Evolutionary conservation across 2,113 vertebrate genomes (phyloP), one percentile per base, ranked within the genome.

Genomic region (Pterophyllum scalare): DNA sequence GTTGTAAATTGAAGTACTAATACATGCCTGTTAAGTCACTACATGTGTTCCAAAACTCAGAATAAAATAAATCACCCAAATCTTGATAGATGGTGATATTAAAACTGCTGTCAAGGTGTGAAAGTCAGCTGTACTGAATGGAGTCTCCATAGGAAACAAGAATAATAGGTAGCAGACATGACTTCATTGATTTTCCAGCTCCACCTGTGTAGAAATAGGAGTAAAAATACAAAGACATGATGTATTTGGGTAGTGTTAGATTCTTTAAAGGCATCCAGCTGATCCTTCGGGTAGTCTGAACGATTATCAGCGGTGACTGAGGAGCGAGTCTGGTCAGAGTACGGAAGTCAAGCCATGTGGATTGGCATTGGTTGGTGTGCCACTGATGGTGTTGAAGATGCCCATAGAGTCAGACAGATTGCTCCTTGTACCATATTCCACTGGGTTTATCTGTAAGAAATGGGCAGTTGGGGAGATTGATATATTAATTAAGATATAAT

Each of bases 381-480:
- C 97, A 3, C 98, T 99, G 94, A 99, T 99, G 94, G 97, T 97
- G 1, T 97, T 98, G 95, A 99, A 99, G 94, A 99, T 98, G 86
- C 98, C 97, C 84, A 98, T 89, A 0, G 98, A 99, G 84, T 98
- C 97, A 1, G 97, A 97, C 80, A 98, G 95, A 24, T 96, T 82
- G 14, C 93, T 95, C 94, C 97, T 97, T 40, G 88, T 12, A 12
- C 94, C 91, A 20, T 97, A 97, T 43, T 98, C 97, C 88, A 97
- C 95, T 0, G 96, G 92, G 80, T 92, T 95, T 75, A 99, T 99
- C 98, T 99, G 40, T 13, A 75, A 77, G 26, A 88, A 93, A 93
- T 5, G 59, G 17, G n/a, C 31, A 24, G 33, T 59, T 70, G 8
- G 64, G 3, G 46, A 28, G 40, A 4, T 67, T 46, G 26, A 67